Percentiles rank a stretch among this genome's conserved stretches.
phyloP scores from a whole-genome alignment of 1,140 invertebrate genomes.

The Zaprionus davidi region DNA sequence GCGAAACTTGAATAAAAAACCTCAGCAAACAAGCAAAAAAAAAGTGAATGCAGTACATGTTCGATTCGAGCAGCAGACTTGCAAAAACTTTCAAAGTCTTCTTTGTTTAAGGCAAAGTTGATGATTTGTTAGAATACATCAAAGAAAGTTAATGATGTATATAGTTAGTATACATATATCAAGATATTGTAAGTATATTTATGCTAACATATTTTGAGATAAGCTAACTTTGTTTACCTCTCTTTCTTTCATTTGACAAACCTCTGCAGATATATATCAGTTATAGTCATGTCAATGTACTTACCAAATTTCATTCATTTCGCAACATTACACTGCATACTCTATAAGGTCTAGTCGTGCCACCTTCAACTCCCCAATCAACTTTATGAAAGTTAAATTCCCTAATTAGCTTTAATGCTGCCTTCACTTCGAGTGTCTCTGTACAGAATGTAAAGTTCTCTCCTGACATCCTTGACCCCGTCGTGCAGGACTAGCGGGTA shows the following conservation, averaged over 20 bases:
- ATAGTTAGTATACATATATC: background rate
- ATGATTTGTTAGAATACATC: background rate
- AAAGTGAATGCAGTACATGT: conserved; percentile 6
- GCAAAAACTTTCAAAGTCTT: background rate
- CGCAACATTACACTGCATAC: background rate
- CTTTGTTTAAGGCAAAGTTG: background rate
- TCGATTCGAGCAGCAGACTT: background rate
- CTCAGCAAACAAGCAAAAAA: background rate
- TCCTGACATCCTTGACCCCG: background rate
- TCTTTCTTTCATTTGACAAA: background rate
- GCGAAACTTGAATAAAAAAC: background rate
- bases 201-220: too few species aligned
- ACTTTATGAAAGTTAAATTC: conserved; percentile 7
- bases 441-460: background rate
- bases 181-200: too few species aligned
- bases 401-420: conserved; percentile 5
- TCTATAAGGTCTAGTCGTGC: background rate
- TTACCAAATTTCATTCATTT: background rate
- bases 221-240: too few species aligned
- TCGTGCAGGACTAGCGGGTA: background rate
- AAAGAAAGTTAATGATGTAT: background rate
- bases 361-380: background rate
- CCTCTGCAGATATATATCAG: background rate
- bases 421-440: background rate
- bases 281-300: background rate